Evolutionary conservation across 2,888 invertebrate species (phyloP).

Genomic region (Phortica magna): DNA sequence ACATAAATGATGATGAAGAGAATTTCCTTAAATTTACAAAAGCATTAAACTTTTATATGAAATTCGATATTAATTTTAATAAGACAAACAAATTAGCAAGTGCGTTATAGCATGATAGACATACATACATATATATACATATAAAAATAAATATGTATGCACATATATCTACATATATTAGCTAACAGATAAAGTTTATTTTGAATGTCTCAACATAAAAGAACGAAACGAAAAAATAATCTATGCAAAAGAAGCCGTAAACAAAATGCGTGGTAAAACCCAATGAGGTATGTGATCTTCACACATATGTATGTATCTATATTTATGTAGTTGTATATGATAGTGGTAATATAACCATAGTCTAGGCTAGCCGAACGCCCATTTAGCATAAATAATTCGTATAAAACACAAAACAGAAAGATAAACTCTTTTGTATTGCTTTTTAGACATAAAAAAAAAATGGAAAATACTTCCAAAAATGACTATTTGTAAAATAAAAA

Average conservation of each 20-base stretch:
- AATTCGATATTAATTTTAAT: background rate
- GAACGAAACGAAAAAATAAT: background rate
- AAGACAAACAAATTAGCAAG: constrained; percentile 28
- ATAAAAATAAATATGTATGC: background rate
- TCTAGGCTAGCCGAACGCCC: too few relatives aligned
- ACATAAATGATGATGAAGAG: too few relatives aligned
- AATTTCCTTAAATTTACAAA: background rate
- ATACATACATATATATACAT: constrained; percentile 1
- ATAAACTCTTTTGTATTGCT: constrained; percentile 20
- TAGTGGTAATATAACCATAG: too few relatives aligned
- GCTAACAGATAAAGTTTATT: background rate
- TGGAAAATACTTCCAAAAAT: too few relatives aligned
- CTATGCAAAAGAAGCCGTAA: too few relatives aligned
- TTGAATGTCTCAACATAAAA: constrained; percentile 2
- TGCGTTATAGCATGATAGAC: constrained; percentile 40
- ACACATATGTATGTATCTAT: constrained; percentile 27
- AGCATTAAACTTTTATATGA: constrained; percentile 5
- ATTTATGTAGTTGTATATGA: constrained; percentile 11
- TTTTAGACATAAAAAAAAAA: background rate
- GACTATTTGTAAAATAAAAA: too few relatives aligned
- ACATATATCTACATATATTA: background rate
- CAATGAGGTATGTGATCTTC: constrained; percentile 50
- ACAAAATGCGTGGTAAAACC: too few relatives aligned
- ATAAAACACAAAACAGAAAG: constrained; percentile 16
- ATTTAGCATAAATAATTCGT: background rate